phyloP scores from a whole-genome alignment of 2,113 vertebrate genomes.

The Poeciliopsis occidentalis region DNA sequence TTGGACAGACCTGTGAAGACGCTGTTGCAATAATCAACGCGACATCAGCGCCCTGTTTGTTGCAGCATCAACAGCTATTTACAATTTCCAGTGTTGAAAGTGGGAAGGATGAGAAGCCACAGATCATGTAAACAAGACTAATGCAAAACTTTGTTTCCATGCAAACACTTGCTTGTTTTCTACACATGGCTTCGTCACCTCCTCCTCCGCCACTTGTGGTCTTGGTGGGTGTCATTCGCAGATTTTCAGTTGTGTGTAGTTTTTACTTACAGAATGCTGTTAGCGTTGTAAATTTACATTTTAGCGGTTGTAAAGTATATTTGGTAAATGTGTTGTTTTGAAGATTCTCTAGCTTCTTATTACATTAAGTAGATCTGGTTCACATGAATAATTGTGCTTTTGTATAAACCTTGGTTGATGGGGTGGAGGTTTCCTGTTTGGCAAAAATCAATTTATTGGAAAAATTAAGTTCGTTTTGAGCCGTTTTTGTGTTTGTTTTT shows the following conservation, averaged over 20 bases:
- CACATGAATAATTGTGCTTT: no score
- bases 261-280: background rate
- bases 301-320: background rate
- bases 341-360: no score
- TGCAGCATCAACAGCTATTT: background rate
- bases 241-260: background rate
- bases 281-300: background rate
- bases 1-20: no score
- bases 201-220: slow-evolving; percentile 6
- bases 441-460: no score
- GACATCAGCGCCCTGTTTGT: background rate
- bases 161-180: slow-evolving; percentile 33
- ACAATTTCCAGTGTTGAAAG: background rate
- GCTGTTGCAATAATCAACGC: no score
- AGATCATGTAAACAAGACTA: slow-evolving; percentile 32
- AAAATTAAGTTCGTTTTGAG: no score
- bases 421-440: no score
- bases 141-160: slow-evolving; percentile 40
- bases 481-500: no score
- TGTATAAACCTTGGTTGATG: no score
- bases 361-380: no score
- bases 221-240: background rate
- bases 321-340: background rate
- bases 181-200: slow-evolving; percentile 14
- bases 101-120: slow-evolving; percentile 2